Evolutionary conservation across 2,888 invertebrate species (phyloP).

Genomic region (Punctoribates punctum): DNA sequence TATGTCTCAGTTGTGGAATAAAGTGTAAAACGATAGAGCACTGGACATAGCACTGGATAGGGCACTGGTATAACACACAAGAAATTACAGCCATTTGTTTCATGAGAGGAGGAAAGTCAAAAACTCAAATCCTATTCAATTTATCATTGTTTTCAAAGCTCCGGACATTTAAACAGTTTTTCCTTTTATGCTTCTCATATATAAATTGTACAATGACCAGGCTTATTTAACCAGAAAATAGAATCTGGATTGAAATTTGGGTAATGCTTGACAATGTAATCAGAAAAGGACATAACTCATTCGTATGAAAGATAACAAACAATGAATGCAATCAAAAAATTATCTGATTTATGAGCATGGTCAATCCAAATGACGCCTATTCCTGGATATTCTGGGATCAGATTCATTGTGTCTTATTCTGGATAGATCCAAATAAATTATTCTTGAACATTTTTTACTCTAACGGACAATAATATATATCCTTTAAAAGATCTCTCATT

Average conservation of each 20-base stretch:
- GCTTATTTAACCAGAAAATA: too few relatives aligned
- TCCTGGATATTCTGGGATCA: too few relatives aligned
- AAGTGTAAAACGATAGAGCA: background rate
- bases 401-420: background rate
- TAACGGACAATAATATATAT: conserved; percentile 21
- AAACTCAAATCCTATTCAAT: conserved; percentile 30
- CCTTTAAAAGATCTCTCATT: conserved; percentile 9
- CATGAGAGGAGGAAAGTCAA: background rate
- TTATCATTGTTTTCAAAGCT: conserved; percentile 28
- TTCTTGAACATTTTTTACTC: background rate
- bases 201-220: too few relatives aligned
- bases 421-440: conserved; percentile 17
- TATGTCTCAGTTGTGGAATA: background rate
- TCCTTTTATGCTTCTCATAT: background rate
- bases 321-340: too few relatives aligned
- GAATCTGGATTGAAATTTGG: too few relatives aligned
- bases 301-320: too few relatives aligned
- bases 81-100: conserved; percentile 18
- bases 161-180: conserved; percentile 12
- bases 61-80: background rate
- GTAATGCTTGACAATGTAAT: too few relatives aligned
- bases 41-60: background rate
- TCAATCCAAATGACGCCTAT: too few relatives aligned
- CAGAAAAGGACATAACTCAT: too few relatives aligned
- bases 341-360: too few relatives aligned